Evolutionary conservation across 2,888 invertebrate genomes (phyloP), one percentile per base, ranked within the genome.

Genomic region (Gymnocheta viridis): DNA sequence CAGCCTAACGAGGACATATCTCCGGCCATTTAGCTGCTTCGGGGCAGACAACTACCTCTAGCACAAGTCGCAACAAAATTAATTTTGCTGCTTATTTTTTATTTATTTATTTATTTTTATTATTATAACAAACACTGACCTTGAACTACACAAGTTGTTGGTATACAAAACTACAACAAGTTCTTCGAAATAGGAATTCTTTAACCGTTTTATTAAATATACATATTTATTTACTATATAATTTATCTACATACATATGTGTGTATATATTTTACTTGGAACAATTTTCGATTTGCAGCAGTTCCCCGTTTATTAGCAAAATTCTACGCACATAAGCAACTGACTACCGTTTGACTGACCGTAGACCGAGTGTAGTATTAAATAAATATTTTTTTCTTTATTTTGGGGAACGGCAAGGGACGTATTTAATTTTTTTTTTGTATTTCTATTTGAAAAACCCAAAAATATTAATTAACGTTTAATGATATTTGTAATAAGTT

Each of bases 1-100:
- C 92, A 91, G 73, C 90, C 91, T 66, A 90, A 54, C 29, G 85
- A 88, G 74, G 91, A 91, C 89, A 91, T 89, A 84, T 91, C 91
- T 85, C 90, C 90, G 85, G 90, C 90, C 91, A 91, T 90, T 76
- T 78, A 70, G 32, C 51, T 56, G 49, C 6, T 24, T 7, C 6
- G 9, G 10, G 54, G 17, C 4, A 27, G 73, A 49, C 38, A 47
- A 29, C n/a, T 29, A 66, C 22, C 47, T 35, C 24, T 58, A 32
- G 56, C 64, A 38, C 66, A 27, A 47, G 9, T 14, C 7, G 27
- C 35, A 47, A 70, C 79, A 64, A 54, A 64, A 54, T n/a, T 41
- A 12, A 10, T 66, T 19, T 54, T 44, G 22, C 10, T 54, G 64
- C 32, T 66, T 32, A 2, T 27, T 56, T 47, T 12, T 49, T 24